Conservation (phyloP, 2,888 invertebrate genomes). For the Oeneis ivallda region DNA sequence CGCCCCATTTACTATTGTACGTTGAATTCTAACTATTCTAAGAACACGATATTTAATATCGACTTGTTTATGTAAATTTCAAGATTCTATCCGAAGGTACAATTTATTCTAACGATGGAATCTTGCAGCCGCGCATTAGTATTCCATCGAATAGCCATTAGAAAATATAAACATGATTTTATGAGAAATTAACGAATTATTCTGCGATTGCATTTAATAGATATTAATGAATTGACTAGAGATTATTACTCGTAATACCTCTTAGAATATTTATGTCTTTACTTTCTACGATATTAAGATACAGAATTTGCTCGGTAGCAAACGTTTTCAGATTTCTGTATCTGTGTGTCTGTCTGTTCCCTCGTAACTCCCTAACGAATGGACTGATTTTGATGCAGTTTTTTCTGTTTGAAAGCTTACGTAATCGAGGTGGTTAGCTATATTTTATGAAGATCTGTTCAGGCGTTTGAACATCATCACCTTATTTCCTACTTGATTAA, state of each 20-base stretch:
- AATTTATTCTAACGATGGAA: conserved; percentile 33
- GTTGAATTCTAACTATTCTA: conserved; percentile 21
- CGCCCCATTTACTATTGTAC: conserved; percentile 18
- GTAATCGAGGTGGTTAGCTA: too few species aligned
- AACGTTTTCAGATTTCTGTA: neutral
- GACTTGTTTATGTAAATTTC: conserved; percentile 34
- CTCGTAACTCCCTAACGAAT: too few species aligned
- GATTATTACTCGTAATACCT: neutral
- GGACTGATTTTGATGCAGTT: too few species aligned
- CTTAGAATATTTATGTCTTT: conserved; percentile 1
- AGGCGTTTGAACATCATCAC: too few species aligned
- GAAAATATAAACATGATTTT: conserved; percentile 13
- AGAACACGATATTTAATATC: conserved; percentile 28
- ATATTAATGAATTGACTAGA: conserved; percentile 7
- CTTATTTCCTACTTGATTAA: too few species aligned
- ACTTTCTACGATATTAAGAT: conserved; percentile 14
- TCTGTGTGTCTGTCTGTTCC: too few species aligned
- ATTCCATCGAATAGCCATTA: conserved; percentile 22
- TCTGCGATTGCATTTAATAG: conserved; percentile 13
- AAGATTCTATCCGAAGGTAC: conserved; percentile 28
- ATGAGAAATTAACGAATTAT: conserved; percentile 20
- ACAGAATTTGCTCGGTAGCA: neutral
- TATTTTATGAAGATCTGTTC: too few species aligned
- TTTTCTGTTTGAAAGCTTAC: too few species aligned
- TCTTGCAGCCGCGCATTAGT: conserved; percentile 23